Evolutionary conservation across 2,113 vertebrate species (phyloP).

Genomic region (Boulengeromyrus knoepffleri): DNA sequence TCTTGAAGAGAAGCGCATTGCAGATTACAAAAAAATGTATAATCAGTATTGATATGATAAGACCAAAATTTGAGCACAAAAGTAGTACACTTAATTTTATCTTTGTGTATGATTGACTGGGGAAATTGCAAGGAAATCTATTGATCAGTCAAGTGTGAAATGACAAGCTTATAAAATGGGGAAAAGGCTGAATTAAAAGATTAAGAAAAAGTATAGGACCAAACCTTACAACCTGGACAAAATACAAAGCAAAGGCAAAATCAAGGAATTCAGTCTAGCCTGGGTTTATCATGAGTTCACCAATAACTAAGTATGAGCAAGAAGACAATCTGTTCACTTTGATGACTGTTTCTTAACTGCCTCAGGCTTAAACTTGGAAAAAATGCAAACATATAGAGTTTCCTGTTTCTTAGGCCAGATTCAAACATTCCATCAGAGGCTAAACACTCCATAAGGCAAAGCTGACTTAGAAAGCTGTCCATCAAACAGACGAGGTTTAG

Average conservation of each 20-base stretch:
- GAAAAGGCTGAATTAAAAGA: neutral
- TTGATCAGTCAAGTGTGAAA: neutral
- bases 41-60: neutral
- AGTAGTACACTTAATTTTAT: neutral
- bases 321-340: neutral
- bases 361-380: neutral
- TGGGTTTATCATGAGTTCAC: neutral
- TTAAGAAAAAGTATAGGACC: neutral
- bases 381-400: neutral
- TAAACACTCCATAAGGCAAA: constrained; percentile 3
- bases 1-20: neutral
- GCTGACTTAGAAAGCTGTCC: constrained; percentile 2
- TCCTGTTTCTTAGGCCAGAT: neutral
- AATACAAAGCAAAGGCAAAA: neutral
- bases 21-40: neutral
- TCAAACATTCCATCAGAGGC: neutral
- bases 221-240: neutral
- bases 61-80: neutral
- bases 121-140: neutral
- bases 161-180: neutral
- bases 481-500: neutral
- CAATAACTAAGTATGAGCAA: neutral
- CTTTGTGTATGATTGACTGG: neutral
- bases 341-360: neutral
- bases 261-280: neutral